These are phyloP conservation scores for Procambarus clarkii DNA, from an alignment of 1,140 invertebrate species.

Conservation along the genomic window DNA sequence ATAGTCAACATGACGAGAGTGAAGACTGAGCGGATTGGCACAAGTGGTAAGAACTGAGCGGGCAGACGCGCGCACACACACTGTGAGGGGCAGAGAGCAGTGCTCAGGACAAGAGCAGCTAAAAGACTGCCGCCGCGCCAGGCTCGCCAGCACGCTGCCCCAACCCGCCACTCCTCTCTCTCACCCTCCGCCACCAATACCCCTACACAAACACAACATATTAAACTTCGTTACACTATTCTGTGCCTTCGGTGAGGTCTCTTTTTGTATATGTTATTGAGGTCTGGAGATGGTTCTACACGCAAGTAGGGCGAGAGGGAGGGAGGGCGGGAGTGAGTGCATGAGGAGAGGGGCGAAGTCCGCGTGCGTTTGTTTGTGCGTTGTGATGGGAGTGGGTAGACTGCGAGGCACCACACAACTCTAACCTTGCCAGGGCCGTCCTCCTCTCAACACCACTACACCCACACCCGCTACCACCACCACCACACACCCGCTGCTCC, in stretches of 20 bases:
- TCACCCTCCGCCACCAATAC: not conserved
- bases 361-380: constrained; percentile 45
- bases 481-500: not conserved
- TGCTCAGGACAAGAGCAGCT: constrained; percentile 55
- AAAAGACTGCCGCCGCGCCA: constrained; percentile 54
- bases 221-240: not conserved
- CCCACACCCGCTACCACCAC: constrained; percentile 24
- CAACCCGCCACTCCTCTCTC: not conserved
- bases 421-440: constrained; percentile 66
- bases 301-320: too few species aligned
- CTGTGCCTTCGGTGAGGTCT: not conserved
- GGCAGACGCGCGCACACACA: not conserved
- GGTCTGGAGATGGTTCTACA: not conserved
- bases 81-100: not conserved
- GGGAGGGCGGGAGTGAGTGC: too few species aligned
- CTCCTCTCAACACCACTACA: constrained; percentile 33
- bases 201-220: constrained; percentile 20
- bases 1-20: not conserved
- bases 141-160: not conserved
- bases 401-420: constrained; percentile 64
- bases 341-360: too few species aligned
- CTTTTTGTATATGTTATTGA: not conserved
- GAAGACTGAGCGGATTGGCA: not conserved
- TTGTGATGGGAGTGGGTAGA: constrained; percentile 58
- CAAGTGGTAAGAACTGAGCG: not conserved